A percentile compares a stretch with the other conserved stretches of the same genome.
These are phyloP conservation scores for Oreonectes daqikongensis DNA, from an alignment of 2,797 vertebrate species.

Conservation along the genomic window DNA sequence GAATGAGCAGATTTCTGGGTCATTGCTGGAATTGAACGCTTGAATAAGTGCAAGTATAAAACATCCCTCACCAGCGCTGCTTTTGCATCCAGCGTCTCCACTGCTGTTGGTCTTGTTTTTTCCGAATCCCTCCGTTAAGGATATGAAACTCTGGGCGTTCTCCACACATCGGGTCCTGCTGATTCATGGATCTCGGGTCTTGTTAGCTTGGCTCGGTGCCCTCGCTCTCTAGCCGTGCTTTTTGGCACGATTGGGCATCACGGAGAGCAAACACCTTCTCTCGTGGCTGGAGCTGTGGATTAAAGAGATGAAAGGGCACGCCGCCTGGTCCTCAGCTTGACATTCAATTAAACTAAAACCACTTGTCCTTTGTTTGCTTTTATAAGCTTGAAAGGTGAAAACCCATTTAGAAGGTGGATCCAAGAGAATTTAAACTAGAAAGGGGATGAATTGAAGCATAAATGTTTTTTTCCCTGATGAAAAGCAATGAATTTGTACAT, in stretches of 20 bases:
- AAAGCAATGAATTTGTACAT: not conserved
- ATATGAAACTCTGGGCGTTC: not conserved
- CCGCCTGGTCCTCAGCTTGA: not conserved
- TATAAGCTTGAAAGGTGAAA: not conserved
- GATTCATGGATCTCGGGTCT: conserved; percentile 20
- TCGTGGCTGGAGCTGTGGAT: conserved; percentile 14
- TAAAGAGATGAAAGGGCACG: conserved; percentile 9
- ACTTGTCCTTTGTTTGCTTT: not conserved
- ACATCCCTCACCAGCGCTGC: conserved; percentile 7
- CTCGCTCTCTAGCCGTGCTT: conserved; percentile 6
- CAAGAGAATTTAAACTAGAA: not conserved
- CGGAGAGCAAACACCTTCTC: not conserved
- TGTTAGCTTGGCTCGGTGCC: conserved; percentile 1
- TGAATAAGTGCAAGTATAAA: conserved; percentile 55
- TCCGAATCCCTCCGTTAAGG: not conserved
- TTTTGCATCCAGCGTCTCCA: not conserved
- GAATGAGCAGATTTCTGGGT: conserved; percentile 71
- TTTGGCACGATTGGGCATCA: conserved; percentile 18
- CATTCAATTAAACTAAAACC: conserved; percentile 2
- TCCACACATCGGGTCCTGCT: not conserved
- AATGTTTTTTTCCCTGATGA: not conserved
- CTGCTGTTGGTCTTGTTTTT: conserved; percentile 8
- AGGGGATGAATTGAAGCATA: no score
- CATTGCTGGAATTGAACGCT: conserved; percentile 70
- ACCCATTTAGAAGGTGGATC: not conserved